phyloP scores from a whole-genome alignment of 2,113 vertebrate genomes.

The Gymnarchus niloticus region DNA sequence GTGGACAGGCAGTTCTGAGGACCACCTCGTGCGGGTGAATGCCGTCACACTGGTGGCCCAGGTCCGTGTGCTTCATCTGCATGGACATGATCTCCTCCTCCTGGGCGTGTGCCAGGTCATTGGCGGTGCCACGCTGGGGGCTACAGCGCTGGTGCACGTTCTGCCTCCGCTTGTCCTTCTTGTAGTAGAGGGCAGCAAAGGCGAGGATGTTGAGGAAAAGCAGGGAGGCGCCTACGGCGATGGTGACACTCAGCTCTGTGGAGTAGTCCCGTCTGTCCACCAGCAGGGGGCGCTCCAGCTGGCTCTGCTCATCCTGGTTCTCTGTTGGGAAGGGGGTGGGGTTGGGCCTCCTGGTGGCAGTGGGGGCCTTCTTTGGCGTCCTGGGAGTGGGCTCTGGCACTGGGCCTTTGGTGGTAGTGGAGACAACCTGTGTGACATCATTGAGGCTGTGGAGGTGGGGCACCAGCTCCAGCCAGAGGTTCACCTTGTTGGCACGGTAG shows the following conservation, averaged over 20 bases:
- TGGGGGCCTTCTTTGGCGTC: slow-evolving; percentile 71
- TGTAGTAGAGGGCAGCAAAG: slow-evolving; percentile 95
- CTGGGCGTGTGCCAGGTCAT: slow-evolving; percentile 69
- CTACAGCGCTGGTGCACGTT: slow-evolving; percentile 82
- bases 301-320: slow-evolving; percentile 66
- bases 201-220: slow-evolving; percentile 97
- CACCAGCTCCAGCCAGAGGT: slow-evolving; percentile 97
- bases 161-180: slow-evolving; percentile 91
- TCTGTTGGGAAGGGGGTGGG: slow-evolving; percentile 77
- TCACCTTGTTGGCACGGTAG: slow-evolving; percentile 96
- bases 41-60: slow-evolving; percentile 73
- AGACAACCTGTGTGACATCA: slow-evolving; percentile 96
- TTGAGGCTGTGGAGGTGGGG: slow-evolving; percentile 97
- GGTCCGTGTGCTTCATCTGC: slow-evolving; percentile 73
- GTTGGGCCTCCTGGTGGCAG: slow-evolving; percentile 75
- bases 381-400: slow-evolving; percentile 80
- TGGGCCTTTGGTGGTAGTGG: slow-evolving; percentile 91
- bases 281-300: slow-evolving; percentile 71
- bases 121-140: slow-evolving; percentile 69
- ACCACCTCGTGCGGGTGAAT: slow-evolving; percentile 76
- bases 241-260: slow-evolving; percentile 96
- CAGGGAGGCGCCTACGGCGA: slow-evolving; percentile 90
- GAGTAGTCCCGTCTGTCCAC: slow-evolving; percentile 95
- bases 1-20: slow-evolving; percentile 70
- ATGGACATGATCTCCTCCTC: slow-evolving; percentile 82